These are phyloP conservation scores for Limnothrissa miodon DNA, from an alignment of 2,113 vertebrate genomes.

Conservation along the genomic window DNA sequence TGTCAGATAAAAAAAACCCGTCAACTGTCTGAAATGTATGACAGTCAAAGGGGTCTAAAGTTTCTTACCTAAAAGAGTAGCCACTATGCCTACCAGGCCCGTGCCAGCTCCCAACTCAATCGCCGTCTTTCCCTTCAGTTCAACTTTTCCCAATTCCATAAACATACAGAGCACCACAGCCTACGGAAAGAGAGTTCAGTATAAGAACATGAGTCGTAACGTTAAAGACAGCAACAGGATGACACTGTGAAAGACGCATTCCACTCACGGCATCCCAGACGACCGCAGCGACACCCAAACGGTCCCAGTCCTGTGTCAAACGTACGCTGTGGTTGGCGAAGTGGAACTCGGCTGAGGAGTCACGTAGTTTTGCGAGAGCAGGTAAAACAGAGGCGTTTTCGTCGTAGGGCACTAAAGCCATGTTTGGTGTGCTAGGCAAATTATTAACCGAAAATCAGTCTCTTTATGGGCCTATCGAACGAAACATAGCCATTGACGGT, in stretches of 20 bases:
- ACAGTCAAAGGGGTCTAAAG: too few species aligned
- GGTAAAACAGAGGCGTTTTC: conserved; percentile 52
- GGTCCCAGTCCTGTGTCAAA: conserved; percentile 86
- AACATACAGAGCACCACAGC: conserved; percentile 87
- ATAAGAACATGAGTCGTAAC: too few species aligned
- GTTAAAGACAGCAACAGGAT: background rate
- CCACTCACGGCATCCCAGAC: conserved; percentile 92
- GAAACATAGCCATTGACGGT: background rate
- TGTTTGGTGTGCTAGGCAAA: conserved; percentile 44
- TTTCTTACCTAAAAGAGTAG: conserved; percentile 82
- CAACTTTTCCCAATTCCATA: conserved; percentile 80
- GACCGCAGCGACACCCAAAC: conserved; percentile 88
- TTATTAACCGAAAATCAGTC: background rate
- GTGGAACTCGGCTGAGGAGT: conserved; percentile 70
- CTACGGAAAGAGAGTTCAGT: conserved; percentile 70
- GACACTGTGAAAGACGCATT: background rate
- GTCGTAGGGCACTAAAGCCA: conserved; percentile 89
- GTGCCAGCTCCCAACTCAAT: conserved; percentile 95
- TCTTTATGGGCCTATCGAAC: background rate
- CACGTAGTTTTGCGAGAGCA: conserved; percentile 80
- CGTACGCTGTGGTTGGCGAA: conserved; percentile 78
- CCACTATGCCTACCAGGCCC: conserved; percentile 91
- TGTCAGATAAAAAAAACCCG: too few species aligned
- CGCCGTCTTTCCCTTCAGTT: conserved; percentile 71
- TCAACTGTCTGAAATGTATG: too few species aligned